Conservation (phyloP, 2,888 invertebrate species). For the Phortica okadai region DNA sequence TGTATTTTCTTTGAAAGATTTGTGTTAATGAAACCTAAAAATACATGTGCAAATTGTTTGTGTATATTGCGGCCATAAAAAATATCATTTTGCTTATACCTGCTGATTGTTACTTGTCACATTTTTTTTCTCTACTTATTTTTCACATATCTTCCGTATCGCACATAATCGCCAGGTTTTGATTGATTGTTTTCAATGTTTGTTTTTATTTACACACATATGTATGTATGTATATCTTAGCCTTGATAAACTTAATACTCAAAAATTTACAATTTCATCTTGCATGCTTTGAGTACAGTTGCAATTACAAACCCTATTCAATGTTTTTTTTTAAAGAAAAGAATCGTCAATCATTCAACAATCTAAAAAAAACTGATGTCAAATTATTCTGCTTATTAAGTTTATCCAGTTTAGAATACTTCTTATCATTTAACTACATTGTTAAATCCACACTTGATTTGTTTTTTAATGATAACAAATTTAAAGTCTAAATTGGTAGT, state of each 20-base stretch:
- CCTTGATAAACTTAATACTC: not conserved
- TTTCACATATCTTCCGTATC: not conserved
- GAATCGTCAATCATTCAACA: no score
- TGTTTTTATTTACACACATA: constrained; percentile 1
- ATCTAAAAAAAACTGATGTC: no score
- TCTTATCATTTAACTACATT: no score
- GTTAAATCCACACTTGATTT: no score
- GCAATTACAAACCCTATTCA: no score
- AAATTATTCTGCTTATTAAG: no score
- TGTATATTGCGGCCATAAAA: not conserved
- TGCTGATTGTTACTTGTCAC: not conserved
- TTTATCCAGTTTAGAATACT: no score
- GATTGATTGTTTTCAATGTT: not conserved
- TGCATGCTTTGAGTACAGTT: no score
- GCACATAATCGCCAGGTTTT: not conserved
- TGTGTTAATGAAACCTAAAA: constrained; percentile 38
- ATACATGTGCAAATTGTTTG: not conserved
- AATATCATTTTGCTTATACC: not conserved
- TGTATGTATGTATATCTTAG: not conserved
- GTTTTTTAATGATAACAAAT: no score
- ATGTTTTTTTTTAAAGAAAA: no score
- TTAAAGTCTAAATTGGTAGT: no score
- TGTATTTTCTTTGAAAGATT: constrained; percentile 4
- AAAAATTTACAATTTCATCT: not conserved
- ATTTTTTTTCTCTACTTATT: not conserved